Percentiles rank a stretch among this genome's conserved stretches.
phyloP scores from a whole-genome alignment of 2,113 vertebrate genomes.

The Podarcis muralis region DNA sequence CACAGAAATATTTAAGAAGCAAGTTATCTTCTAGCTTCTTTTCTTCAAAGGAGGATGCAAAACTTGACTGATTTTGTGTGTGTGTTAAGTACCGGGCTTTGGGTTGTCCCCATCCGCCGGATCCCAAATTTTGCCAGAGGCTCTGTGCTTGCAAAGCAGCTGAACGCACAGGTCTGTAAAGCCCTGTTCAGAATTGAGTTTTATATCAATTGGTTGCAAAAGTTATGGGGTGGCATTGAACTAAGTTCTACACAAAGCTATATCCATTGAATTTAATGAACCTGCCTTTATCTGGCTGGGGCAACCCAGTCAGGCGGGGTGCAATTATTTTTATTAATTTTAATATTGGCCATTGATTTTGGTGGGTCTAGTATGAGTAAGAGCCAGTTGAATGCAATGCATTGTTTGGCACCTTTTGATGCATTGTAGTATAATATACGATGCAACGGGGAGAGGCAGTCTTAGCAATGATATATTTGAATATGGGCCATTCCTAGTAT shows the following conservation, averaged over 20 bases:
- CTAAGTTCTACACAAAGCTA: too few relatives aligned
- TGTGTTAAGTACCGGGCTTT: background rate
- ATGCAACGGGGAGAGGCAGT: too few relatives aligned
- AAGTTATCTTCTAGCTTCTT: background rate
- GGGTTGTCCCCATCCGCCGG: too few relatives aligned
- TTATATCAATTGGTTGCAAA: constrained; percentile 36
- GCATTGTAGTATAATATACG: too few relatives aligned
- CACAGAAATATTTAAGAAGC: too few relatives aligned
- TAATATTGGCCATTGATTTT: background rate
- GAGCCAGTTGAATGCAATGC: background rate
- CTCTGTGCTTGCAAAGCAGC: background rate
- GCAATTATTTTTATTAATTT: too few relatives aligned
- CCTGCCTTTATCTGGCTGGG: too few relatives aligned
- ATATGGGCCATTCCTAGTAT: background rate
- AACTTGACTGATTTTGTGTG: background rate
- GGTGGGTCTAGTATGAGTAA: background rate
- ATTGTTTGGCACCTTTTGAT: background rate
- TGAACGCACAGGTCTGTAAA: constrained; percentile 10
- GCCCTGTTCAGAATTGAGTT: constrained; percentile 36
- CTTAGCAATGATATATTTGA: background rate
- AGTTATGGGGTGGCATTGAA: constrained; percentile 21
- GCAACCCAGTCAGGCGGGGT: too few relatives aligned
- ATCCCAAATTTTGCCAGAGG: background rate
- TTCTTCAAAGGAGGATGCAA: background rate
- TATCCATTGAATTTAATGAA: too few relatives aligned